phyloP scores from a whole-genome alignment of 2,888 invertebrate species.

The Carpatolechia fugitivella region DNA sequence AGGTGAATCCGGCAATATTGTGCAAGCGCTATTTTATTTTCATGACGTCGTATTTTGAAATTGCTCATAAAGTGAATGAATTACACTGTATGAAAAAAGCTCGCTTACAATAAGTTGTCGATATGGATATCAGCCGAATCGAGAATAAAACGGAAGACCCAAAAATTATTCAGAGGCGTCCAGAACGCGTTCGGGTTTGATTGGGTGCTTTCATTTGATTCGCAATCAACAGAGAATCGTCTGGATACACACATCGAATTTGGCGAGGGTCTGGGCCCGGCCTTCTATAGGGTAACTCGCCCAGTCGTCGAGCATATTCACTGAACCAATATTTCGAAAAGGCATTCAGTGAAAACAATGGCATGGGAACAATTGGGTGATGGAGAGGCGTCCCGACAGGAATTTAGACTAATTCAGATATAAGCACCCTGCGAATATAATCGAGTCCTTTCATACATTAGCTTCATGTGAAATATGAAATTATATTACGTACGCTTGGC shows the following conservation, averaged over 20 bases:
- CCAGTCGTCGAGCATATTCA: slow-evolving; percentile 32
- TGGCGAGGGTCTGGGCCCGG: slow-evolving; percentile 32
- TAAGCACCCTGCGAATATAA: background rate
- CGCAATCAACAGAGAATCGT: slow-evolving; percentile 38
- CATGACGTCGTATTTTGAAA: too few relatives aligned
- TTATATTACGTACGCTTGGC: too few relatives aligned
- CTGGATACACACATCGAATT: slow-evolving; percentile 24
- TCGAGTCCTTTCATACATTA: background rate
- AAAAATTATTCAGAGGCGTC: slow-evolving; percentile 3
- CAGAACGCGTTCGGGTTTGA: slow-evolving; percentile 29
- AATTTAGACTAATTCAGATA: background rate
- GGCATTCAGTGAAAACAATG: slow-evolving; percentile 41
- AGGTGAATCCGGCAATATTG: slow-evolving; percentile 50
- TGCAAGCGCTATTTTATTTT: slow-evolving; percentile 20
- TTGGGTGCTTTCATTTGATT: slow-evolving; percentile 45
- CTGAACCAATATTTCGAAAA: slow-evolving; percentile 43
- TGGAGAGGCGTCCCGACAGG: slow-evolving; percentile 1
- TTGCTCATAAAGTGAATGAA: too few relatives aligned
- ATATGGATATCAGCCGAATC: background rate
- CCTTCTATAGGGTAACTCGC: slow-evolving; percentile 19
- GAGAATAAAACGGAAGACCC: background rate
- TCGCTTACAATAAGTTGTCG: background rate
- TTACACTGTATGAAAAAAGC: background rate
- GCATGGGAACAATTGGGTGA: slow-evolving; percentile 28
- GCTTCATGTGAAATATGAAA: background rate